These are phyloP conservation scores for Mormyrus lacerda DNA, from an alignment of 2,113 vertebrate genomes.

Conservation along the genomic window DNA sequence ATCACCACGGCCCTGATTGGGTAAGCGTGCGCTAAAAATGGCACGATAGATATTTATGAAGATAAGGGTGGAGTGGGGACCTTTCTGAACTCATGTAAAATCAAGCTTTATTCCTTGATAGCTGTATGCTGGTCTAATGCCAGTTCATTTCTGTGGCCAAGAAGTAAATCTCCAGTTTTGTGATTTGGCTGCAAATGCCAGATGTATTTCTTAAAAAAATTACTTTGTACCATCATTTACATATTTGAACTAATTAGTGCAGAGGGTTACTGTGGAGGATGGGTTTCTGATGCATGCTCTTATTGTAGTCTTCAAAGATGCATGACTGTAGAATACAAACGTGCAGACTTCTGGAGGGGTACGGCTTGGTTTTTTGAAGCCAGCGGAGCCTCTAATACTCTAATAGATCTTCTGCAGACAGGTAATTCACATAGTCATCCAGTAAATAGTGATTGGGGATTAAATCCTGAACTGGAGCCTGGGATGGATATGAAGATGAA, in stretches of 20 bases:
- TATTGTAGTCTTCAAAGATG: background rate
- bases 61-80: background rate
- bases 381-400: background rate
- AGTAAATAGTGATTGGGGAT: background rate
- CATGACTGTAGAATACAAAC: background rate
- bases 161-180: background rate
- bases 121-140: background rate
- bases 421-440: background rate
- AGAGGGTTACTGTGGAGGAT: background rate
- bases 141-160: background rate
- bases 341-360: background rate
- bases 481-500: background rate
- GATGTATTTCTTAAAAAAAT: background rate
- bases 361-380: background rate
- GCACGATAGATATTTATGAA: background rate
- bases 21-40: background rate
- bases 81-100: background rate
- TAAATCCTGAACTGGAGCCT: background rate
- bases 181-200: background rate
- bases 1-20: background rate
- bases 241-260: background rate
- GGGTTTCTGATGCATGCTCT: background rate
- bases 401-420: background rate
- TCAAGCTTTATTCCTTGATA: background rate
- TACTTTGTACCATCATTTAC: background rate